phyloP scores from a whole-genome alignment of 2,888 invertebrate species.

The Neoitamus cyanurus region DNA sequence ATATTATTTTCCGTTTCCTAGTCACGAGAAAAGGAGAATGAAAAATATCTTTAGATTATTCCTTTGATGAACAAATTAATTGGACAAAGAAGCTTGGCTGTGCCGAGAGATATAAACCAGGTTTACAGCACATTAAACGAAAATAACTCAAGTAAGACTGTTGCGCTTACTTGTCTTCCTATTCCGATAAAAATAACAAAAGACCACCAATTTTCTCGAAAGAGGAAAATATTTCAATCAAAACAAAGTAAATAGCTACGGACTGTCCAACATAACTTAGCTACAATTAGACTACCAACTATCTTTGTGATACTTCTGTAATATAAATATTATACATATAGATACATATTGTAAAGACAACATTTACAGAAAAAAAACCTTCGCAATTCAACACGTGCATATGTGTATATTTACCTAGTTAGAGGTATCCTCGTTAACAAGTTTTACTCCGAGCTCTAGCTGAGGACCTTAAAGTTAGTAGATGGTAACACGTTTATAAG shows the following conservation, averaged over 20 bases:
- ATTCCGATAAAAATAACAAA: background rate
- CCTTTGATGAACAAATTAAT: background rate
- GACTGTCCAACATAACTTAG: conserved; percentile 7
- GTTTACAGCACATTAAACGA: background rate
- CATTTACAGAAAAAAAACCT: background rate
- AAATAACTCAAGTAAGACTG: background rate
- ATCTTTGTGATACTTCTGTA: conserved; percentile 52
- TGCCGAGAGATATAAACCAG: background rate
- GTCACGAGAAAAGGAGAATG: background rate
- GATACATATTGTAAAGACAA: background rate
- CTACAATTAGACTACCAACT: conserved; percentile 34
- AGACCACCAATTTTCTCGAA: background rate
- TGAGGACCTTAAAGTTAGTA: background rate
- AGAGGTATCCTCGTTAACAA: background rate
- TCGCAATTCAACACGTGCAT: background rate
- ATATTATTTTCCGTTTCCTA: background rate
- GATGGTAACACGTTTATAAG: background rate
- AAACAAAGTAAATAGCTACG: background rate
- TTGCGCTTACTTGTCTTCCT: background rate
- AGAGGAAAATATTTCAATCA: background rate
- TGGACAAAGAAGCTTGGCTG: background rate
- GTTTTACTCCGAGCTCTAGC: background rate
- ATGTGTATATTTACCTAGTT: conserved; percentile 23
- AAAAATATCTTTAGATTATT: background rate
- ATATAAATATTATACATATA: background rate